These are phyloP conservation scores for Nothoprocta perdicaria DNA, from an alignment of 2,113 vertebrate genomes.

Conservation along the genomic window DNA sequence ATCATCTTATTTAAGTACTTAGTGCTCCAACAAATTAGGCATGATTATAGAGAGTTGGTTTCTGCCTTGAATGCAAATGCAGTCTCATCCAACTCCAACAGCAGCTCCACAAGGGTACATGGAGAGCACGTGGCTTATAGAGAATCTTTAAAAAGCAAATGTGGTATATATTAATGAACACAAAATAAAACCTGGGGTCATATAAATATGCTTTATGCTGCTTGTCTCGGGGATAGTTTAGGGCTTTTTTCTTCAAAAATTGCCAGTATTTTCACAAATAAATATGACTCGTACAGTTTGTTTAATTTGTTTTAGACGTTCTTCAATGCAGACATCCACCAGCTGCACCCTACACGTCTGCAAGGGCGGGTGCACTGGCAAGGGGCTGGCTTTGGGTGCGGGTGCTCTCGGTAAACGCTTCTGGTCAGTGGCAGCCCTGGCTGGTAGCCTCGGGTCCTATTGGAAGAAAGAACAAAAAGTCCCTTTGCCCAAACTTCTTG, in stretches of 20 bases:
- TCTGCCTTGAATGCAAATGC: conserved; percentile 56
- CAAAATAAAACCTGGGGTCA: conserved; percentile 57
- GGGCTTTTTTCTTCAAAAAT: conserved; percentile 44
- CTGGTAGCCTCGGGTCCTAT: background rate
- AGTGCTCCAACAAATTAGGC: conserved; percentile 49
- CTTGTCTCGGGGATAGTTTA: conserved; percentile 58
- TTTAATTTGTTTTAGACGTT: conserved; percentile 59
- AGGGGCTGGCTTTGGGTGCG: background rate
- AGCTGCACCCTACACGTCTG: background rate
- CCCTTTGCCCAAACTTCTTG: background rate
- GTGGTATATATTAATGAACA: conserved; percentile 57
- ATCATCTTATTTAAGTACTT: conserved; percentile 66
- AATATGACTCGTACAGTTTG: conserved; percentile 44
- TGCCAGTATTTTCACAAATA: conserved; percentile 58
- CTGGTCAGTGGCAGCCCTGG: background rate
- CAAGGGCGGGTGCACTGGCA: accelerated
- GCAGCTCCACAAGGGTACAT: conserved; percentile 42
- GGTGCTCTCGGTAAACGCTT: background rate
- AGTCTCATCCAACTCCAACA: conserved; percentile 20
- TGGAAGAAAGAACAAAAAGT: background rate
- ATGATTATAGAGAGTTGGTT: conserved; percentile 38
- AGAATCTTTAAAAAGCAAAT: conserved; percentile 50
- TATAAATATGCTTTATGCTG: conserved; percentile 57
- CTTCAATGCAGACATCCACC: conserved; percentile 9
- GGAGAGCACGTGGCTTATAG: conserved; percentile 27